Percentiles rank a stretch among this genome's conserved stretches.
Conservation (phyloP, 2,797 vertebrate species). For the Megalops cyprinoides region DNA sequence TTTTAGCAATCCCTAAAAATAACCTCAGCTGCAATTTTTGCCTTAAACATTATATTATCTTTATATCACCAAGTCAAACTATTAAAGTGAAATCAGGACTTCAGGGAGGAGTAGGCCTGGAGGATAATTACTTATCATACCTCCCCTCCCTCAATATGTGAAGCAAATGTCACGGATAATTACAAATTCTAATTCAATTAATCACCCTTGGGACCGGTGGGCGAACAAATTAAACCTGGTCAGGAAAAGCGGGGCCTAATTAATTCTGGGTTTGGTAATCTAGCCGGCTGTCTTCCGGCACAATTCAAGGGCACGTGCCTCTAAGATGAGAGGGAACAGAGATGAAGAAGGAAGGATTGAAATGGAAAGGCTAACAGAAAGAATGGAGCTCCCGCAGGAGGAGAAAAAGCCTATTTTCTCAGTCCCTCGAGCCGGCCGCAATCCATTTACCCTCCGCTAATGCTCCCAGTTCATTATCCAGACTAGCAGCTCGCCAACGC, state of each 20-base stretch:
- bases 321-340: conserved; percentile 1
- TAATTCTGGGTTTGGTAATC: conserved; percentile 44
- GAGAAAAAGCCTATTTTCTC: not conserved
- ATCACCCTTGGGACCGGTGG: conserved; percentile 44
- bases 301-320: conserved; percentile 38
- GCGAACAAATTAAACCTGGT: conserved; percentile 43
- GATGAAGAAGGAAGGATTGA: not conserved
- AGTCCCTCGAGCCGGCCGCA: not conserved
- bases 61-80: not conserved
- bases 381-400: not conserved
- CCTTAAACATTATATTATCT: not conserved
- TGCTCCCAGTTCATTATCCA: conserved; percentile 14
- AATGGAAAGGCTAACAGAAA: not conserved
- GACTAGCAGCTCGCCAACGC: not conserved
- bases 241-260: conserved; percentile 42
- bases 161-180: conserved; percentile 45
- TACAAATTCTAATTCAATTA: conserved; percentile 47
- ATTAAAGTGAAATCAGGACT: conserved; percentile 31
- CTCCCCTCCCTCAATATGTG: conserved; percentile 35
- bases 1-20: too few relatives aligned
- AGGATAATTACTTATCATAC: conserved; percentile 34
- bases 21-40: too few relatives aligned
- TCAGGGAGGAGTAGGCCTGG: conserved; percentile 19
- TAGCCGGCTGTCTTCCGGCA: conserved; percentile 32
- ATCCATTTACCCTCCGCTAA: conserved; percentile 10